These are phyloP conservation scores for Danaus plexippus DNA, from an alignment of 1,140 invertebrate genomes.

Conservation along the genomic window DNA sequence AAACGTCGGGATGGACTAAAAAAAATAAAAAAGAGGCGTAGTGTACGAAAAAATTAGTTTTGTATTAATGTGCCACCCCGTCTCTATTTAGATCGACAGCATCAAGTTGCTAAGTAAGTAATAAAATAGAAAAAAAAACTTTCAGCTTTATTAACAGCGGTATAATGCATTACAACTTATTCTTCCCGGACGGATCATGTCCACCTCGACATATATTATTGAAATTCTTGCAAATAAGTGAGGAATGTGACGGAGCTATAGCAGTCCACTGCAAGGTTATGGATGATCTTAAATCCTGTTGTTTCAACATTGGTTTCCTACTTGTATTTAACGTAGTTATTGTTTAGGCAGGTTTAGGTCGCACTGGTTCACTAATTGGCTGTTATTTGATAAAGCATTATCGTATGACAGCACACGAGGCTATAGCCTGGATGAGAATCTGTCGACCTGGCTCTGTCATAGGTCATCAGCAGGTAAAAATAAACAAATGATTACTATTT, in stretches of 20 bases:
- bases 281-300: constrained; percentile 20
- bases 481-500: background rate
- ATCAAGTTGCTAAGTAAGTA: background rate
- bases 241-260: constrained; percentile 82
- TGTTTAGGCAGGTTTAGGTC: constrained; percentile 91
- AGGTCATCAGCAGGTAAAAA: constrained; percentile 89
- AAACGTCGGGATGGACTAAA: too few species aligned
- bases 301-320: background rate
- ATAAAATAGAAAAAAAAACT: constrained; percentile 4
- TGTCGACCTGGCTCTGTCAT: constrained; percentile 98
- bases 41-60: too few species aligned
- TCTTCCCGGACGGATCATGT: constrained; percentile 96
- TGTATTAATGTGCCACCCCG: too few species aligned
- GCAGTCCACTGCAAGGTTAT: constrained; percentile 97
- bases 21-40: too few species aligned
- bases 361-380: constrained; percentile 96
- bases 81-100: too few species aligned
- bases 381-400: constrained; percentile 99
- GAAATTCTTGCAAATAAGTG: constrained; percentile 91
- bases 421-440: constrained; percentile 97
- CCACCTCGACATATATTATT: constrained; percentile 91
- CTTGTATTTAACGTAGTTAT: constrained; percentile 35
- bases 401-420: constrained; percentile 91
- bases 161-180: constrained; percentile 95
- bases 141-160: constrained; percentile 88